Base-by-base conservation (phyloP, 23 tunicate genomes). In the Corella eumyota region DNA sequence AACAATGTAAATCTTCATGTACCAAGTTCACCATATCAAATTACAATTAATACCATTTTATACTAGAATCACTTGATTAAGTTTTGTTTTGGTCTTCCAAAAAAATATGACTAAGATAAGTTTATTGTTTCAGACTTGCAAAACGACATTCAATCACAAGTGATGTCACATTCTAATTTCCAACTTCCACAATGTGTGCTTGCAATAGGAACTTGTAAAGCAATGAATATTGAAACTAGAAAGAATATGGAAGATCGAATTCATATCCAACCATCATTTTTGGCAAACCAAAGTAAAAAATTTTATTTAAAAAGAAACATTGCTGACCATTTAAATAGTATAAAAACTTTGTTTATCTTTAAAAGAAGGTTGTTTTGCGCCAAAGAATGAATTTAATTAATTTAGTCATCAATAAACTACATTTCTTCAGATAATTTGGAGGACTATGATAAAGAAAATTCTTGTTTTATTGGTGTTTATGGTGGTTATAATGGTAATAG, bases 391-490 rank as follows among this genome's bases (percentile, higher is more conserved):
- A n/a, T n/a, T n/a, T n/a, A n/a, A n/a, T n/a, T n/a, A n/a, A n/a
- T n/a, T n/a, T n/a, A n/a, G n/a, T n/a, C n/a, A n/a, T n/a, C n/a
- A n/a, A n/a, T n/a, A n/a, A n/a, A n/a, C n/a, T n/a, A n/a, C n/a
- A n/a, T n/a, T n/a, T n/a, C n/a, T n/a, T n/a, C n/a, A n/a, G n/a
- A n/a, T n/a, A n/a, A n/a, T n/a, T n/a, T n/a, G n/a, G n/a, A n/a
- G n/a, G n/a, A n/a, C n/a, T n/a, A 33, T 17, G 30, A 33, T 17
- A 7, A 33, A 33, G 31, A 33, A 5, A 32, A 36, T 27, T 49
- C 81, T 15, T 84, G 81, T 45, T 84, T 45, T 47, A 46, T 84
- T 29, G 94, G 94, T 20, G 22, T 84, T 63, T 84, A 68, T 44
- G 78, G 75, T 49, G 94, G 94, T 1, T 56, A 84, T 47, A 66